Evolutionary conservation across 2,113 vertebrate genomes (phyloP).

Genomic region (Hippocampus barbouri): DNA sequence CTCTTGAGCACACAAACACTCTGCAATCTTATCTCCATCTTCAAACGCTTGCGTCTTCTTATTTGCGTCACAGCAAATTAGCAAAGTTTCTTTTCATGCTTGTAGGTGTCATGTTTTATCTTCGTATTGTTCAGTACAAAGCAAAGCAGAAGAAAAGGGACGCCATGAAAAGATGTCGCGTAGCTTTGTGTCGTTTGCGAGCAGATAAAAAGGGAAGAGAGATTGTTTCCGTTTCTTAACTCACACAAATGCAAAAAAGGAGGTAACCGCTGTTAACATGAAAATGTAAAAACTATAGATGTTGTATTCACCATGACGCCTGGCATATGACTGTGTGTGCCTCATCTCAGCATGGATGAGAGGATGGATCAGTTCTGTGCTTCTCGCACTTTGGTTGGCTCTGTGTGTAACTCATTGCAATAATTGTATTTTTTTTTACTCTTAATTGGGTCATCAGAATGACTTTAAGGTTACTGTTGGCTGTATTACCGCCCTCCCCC

Average conservation of each 20-base stretch:
- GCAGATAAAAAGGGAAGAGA: neutral
- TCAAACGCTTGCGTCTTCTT: slow-evolving; percentile 69
- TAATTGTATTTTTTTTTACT: no score
- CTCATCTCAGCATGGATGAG: neutral
- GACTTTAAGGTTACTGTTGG: no score
- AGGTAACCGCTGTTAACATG: neutral
- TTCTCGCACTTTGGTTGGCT: no score
- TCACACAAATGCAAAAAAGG: neutral
- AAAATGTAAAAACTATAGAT: neutral
- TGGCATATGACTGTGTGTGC: neutral
- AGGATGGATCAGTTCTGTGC: no score
- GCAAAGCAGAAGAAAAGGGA: neutral
- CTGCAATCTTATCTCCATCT: slow-evolving; percentile 75
- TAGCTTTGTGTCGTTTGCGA: neutral
- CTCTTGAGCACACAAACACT: slow-evolving; percentile 46
- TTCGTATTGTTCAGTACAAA: slow-evolving; percentile 5
- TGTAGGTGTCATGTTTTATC: slow-evolving; percentile 54
- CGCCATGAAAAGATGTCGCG: neutral
- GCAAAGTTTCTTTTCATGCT: slow-evolving; percentile 60
- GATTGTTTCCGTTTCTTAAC: neutral
- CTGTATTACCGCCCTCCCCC: no score
- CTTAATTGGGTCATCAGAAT: no score
- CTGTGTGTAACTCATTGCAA: no score
- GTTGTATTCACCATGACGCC: no score
- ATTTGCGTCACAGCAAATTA: slow-evolving; percentile 70